These are phyloP conservation scores for Drosophila cracens DNA, from an alignment of 2,888 invertebrate species.

Conservation along the genomic window DNA sequence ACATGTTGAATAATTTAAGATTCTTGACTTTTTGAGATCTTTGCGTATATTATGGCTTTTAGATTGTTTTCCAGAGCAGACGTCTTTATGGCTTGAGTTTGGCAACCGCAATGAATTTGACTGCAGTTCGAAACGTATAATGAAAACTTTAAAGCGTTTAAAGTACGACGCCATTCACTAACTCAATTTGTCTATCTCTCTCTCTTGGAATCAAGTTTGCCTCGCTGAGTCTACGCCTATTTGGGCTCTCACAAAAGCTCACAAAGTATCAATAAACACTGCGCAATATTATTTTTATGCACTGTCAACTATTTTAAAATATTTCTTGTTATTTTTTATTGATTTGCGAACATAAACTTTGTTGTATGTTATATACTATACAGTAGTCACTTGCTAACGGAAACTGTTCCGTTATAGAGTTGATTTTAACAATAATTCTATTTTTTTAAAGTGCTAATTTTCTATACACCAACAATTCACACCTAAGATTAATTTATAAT, in stretches of 20 bases:
- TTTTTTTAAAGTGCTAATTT: background rate
- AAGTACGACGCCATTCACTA: slow-evolving; percentile 15
- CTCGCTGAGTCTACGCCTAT: background rate
- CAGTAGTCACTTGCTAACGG: background rate
- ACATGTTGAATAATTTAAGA: slow-evolving; percentile 86
- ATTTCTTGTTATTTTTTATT: background rate
- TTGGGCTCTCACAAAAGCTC: slow-evolving; percentile 14
- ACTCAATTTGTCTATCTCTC: background rate
- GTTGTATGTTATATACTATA: background rate
- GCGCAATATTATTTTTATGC: slow-evolving; percentile 26
- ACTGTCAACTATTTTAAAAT: slow-evolving; percentile 10
- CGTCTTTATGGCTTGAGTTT: slow-evolving; percentile 22
- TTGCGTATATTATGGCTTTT: slow-evolving; percentile 84
- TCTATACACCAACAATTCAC: background rate
- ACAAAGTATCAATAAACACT: slow-evolving; percentile 3
- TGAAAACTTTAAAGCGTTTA: slow-evolving; percentile 32
- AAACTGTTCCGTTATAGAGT: background rate
- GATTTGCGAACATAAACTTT: slow-evolving; percentile 5
- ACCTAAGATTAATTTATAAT: background rate
- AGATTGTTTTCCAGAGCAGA: background rate
- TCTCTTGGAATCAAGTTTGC: slow-evolving; percentile 13
- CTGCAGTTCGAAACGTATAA: slow-evolving; percentile 5
- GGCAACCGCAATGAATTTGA: slow-evolving; percentile 23
- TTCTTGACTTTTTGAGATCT: background rate
- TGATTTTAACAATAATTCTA: background rate